Evolutionary conservation across 2,797 vertebrate genomes (phyloP).

Genomic region (Leptoclinus maculatus): DNA sequence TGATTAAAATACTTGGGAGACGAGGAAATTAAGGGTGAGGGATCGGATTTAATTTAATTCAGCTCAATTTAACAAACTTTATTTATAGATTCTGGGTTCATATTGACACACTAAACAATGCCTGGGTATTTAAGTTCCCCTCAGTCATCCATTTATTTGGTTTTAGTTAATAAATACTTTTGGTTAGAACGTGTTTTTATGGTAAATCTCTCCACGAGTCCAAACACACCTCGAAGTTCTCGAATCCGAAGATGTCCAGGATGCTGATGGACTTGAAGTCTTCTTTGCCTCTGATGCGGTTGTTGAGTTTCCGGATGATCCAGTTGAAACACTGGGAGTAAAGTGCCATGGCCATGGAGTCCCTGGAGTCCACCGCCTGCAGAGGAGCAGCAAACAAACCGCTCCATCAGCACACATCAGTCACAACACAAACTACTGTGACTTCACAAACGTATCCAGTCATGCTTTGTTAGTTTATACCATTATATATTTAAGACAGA

Average conservation of each 20-base stretch:
- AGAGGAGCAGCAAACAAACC: background rate
- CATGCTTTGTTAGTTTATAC: too few species aligned
- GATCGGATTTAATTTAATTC: background rate
- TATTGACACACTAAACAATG: background rate
- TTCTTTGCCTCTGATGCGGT: conserved; percentile 91
- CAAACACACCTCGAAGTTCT: conserved; percentile 94
- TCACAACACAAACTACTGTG: background rate
- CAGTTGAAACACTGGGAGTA: conserved; percentile 97
- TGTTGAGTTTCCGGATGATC: conserved; percentile 95
- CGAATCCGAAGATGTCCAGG: conserved; percentile 99
- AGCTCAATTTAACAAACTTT: background rate
- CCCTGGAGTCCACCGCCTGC: conserved; percentile 95
- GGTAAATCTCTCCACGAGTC: background rate
- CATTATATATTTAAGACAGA: too few species aligned
- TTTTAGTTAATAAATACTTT: background rate
- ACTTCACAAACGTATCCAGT: too few species aligned
- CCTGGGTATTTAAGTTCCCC: background rate
- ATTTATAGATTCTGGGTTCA: background rate
- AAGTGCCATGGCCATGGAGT: conserved; percentile 98
- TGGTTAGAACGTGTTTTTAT: background rate
- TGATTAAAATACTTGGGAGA: background rate
- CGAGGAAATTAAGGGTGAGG: accelerated
- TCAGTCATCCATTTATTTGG: background rate
- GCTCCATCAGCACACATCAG: too few species aligned
- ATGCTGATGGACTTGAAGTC: conserved; percentile 96